Evolutionary conservation across 1,140 invertebrate genomes (phyloP).

Genomic region (Amphibalanus amphitrite): DNA sequence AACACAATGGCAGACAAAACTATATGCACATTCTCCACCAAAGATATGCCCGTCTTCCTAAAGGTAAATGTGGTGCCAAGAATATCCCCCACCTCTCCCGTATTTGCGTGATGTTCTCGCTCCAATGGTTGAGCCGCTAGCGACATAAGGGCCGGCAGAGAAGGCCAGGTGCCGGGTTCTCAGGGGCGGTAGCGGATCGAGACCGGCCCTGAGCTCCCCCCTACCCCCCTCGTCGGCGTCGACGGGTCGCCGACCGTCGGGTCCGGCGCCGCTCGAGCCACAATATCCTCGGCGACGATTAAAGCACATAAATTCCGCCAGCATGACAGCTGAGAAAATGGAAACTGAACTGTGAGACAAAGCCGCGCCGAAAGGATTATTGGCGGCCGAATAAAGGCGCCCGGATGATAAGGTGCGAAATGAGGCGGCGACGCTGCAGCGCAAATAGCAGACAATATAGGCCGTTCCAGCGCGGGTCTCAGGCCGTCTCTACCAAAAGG

Average conservation of each 20-base stretch:
- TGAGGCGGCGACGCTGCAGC: not conserved
- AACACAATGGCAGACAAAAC: too few relatives aligned
- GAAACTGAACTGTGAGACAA: not conserved
- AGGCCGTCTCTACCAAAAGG: too few relatives aligned
- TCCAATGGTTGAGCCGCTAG: too few relatives aligned
- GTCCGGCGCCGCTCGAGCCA: not conserved
- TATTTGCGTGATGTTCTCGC: too few relatives aligned
- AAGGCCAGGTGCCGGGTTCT: not conserved
- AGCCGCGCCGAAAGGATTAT: not conserved
- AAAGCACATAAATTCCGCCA: not conserved
- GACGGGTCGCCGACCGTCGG: too few relatives aligned
- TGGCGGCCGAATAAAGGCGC: not conserved
- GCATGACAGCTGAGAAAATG: not conserved
- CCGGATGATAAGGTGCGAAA: not conserved
- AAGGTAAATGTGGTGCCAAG: too few relatives aligned
- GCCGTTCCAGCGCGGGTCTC: too few relatives aligned
- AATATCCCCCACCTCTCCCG: too few relatives aligned
- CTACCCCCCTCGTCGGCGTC: not conserved
- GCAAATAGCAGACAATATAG: too few relatives aligned
- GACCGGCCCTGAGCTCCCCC: not conserved
- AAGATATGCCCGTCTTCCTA: too few relatives aligned
- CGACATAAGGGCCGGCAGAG: too few relatives aligned
- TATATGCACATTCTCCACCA: too few relatives aligned
- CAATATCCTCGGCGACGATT: not conserved
- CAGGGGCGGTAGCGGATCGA: not conserved